Evolutionary conservation across 2,797 vertebrate genomes (phyloP), one percentile per base, ranked within the genome.

Genomic region (Halcyon chelicuti): DNA sequence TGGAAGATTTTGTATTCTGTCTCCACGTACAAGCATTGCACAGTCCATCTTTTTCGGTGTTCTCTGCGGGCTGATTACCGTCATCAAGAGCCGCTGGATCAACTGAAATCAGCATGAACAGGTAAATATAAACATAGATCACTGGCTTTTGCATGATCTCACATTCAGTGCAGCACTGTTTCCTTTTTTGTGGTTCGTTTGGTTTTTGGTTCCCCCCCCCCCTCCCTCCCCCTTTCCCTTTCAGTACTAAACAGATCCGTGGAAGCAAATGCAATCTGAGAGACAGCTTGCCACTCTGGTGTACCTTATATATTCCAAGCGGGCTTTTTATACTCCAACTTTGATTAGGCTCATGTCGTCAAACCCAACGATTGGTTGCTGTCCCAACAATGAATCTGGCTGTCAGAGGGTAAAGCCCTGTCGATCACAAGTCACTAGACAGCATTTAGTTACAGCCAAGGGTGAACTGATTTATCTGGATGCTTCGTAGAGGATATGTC

Each of bases 271-370:
- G 95, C 96, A 93, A 95, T 94, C 97, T 93, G 96, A 98, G 97
- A 97, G 97, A 96, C 97, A 97, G 97, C 97, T 98, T 98, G 98
- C 98, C 98, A 98, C 98, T 97, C 98, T 98, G 98, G 98, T 97
- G 98, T 98, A 98, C 98, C 98, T 98, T 99, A 99, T 98, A 98
- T 98, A 99, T 98, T 98, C 98, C 98, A 98, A 98, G 98, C 97
- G 98, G 97, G 98, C 99, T 99, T 99, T 96, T 99, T 99, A 99
- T 99, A 99, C 98, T 98, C 98, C 98, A 98, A 98, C 98, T 99
- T 99, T 98, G 98, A 98, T 98, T 98, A 98, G 98, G 98, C 98
- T 99, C 98, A 98, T 99, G 99, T 99, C 99, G 99, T 99, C 99
- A 98, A 98, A 97, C 98, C 97, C 98, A 93, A 98, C 96, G 99